Evolutionary conservation across 2,888 invertebrate species (phyloP), one percentile per base, ranked within the genome.

Genomic region (Ptycholaimellus sp.): DNA sequence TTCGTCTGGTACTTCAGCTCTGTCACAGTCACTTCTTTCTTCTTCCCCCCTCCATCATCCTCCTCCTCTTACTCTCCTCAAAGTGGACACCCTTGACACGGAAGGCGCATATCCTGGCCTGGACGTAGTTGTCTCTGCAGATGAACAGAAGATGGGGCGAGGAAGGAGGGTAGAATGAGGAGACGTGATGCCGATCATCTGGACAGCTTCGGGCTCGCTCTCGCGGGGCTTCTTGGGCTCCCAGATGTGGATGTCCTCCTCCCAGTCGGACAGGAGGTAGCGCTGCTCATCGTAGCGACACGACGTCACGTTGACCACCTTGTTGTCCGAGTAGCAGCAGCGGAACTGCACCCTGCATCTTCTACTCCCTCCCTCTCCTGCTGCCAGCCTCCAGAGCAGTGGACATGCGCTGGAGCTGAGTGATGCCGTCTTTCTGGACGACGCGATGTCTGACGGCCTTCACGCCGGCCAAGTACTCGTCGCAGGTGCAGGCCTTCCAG

Each of bases 391-490:
- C n/a, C n/a, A n/a, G n/a, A n/a, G n/a, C n/a, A n/a, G n/a, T n/a
- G n/a, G n/a, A n/a, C n/a, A n/a, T n/a, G n/a, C n/a, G n/a, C n/a
- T n/a, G n/a, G n/a, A n/a, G n/a, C n/a, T n/a, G n/a, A n/a, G n/a
- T n/a, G n/a, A n/a, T n/a, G n/a, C n/a, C n/a, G n/a, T n/a, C n/a
- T n/a, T n/a, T n/a, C n/a, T n/a, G n/a, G n/a, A n/a, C n/a, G n/a
- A n/a, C n/a, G n/a, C n/a, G n/a, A n/a, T 21, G 5, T 20, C n/a
- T 21, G 17, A 25, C n/a, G 16, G 36, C n/a, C 4, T 30, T 30
- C 7, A 36, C 18, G 30, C 36, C 36, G 13, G 30, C 36, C 36
- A 36, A 13, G 23, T 36, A 36, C 23, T 36, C 36, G 23, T 36
- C 36, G 23, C 36, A 36, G 13, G 6, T 23, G 30, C 36, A 36